A percentile compares a stretch with the other conserved stretches of the same genome.
phyloP scores from a whole-genome alignment of 2,113 vertebrate genomes.

The Pao palembangensis region DNA sequence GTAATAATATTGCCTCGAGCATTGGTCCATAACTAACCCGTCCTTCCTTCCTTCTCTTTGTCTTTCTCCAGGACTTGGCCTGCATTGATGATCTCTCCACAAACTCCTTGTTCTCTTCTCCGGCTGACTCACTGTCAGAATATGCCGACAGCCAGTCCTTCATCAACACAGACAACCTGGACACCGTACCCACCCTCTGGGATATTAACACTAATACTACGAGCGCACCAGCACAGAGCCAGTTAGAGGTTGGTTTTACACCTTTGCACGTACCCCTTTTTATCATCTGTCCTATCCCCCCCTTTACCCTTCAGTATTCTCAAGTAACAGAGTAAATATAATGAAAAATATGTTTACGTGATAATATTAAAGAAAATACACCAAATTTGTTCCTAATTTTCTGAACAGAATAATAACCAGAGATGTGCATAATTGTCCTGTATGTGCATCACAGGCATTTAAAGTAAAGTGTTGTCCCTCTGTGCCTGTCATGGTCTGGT shows the following conservation, averaged over 20 bases:
- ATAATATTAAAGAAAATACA: too few relatives aligned
- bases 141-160: slow-evolving; percentile 82
- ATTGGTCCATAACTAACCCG: not conserved
- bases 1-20: not conserved
- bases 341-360: too few relatives aligned
- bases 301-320: not conserved
- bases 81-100: slow-evolving; percentile 88
- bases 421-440: too few relatives aligned
- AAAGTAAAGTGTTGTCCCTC: not conserved
- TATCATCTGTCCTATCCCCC: not conserved
- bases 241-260: slow-evolving; percentile 74
- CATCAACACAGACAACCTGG: slow-evolving; percentile 78
- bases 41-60: slow-evolving; percentile 3
- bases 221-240: slow-evolving; percentile 72
- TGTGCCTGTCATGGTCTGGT: not conserved
- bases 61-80: slow-evolving; percentile 80
- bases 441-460: not conserved
- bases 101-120: slow-evolving; percentile 88
- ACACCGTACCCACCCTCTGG: slow-evolving; percentile 87
- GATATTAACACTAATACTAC: slow-evolving; percentile 80
- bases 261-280: not conserved
- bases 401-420: not conserved
- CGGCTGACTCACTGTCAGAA: slow-evolving; percentile 88
- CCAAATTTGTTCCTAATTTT: too few relatives aligned
- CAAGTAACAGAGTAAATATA: not conserved